Conservation (phyloP, 1,140 invertebrate genomes). For the Teleopsis dalmanni region DNA sequence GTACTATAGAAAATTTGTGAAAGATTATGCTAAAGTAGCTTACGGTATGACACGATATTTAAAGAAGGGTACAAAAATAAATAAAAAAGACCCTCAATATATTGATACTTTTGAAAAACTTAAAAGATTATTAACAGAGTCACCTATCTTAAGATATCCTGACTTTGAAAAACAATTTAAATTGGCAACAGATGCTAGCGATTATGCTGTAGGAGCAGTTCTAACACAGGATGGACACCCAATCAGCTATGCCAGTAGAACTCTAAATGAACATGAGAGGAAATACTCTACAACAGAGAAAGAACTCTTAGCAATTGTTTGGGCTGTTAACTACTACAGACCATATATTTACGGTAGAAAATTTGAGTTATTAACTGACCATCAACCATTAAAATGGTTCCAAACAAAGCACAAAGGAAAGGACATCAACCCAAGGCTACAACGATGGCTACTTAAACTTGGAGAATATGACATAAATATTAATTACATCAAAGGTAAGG, state of each 20-base stretch:
- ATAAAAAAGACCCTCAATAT: conserved; percentile 2
- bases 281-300: too few relatives aligned
- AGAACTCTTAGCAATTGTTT: too few relatives aligned
- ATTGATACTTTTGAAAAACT: conserved; percentile 11
- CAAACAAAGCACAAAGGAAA: conserved; percentile 7
- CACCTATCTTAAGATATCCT: conserved; percentile 3
- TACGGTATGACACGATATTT: not conserved
- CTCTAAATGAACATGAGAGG: too few relatives aligned
- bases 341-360: conserved; percentile 3
- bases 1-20: conserved; percentile 1
- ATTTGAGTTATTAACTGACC: conserved; percentile 8
- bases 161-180: too few relatives aligned
- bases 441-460: conserved; percentile 9
- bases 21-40: not conserved
- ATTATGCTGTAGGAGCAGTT: too few relatives aligned
- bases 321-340: conserved; percentile 6
- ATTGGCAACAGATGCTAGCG: too few relatives aligned
- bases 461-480: conserved; percentile 9
- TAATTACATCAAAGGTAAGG: conserved; percentile 7
- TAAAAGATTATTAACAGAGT: conserved; percentile 1
- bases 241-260: too few relatives aligned
- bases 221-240: too few relatives aligned
- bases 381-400: conserved; percentile 10
- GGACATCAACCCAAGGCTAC: conserved; percentile 8
- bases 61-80: conserved; percentile 3